These are phyloP conservation scores for Actias luna DNA, from an alignment of 2,888 invertebrate genomes.

Conservation along the genomic window DNA sequence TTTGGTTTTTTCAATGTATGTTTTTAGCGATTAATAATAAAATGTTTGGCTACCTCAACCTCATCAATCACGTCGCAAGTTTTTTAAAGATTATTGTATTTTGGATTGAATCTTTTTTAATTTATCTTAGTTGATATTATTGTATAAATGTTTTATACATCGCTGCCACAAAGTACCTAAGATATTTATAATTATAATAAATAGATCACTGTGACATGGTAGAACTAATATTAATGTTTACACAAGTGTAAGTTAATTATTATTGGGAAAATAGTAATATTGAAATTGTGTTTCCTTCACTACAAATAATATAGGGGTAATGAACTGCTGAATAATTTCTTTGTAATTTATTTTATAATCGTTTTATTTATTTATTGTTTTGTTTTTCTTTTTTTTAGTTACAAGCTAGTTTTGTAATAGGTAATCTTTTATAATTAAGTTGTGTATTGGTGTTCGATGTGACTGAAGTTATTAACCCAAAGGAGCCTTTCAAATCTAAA, in stretches of 20 bases:
- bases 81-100: background rate
- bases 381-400: background rate
- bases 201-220: background rate
- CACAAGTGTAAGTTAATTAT: background rate
- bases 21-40: background rate
- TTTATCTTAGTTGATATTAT: background rate
- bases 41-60: slow-evolving; percentile 8
- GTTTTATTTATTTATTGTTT: slow-evolving; percentile 1
- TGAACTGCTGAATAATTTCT: background rate
- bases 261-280: background rate
- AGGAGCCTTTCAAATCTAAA: no score
- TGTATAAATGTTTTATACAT: background rate
- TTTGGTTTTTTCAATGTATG: background rate
- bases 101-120: background rate
- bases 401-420: no score
- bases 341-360: background rate
- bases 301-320: background rate
- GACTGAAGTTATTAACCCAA: no score
- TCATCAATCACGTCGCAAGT: background rate
- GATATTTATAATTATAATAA: background rate
- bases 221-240: background rate
- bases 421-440: no score
- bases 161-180: background rate
- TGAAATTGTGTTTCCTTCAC: background rate
- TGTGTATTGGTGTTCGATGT: no score